These are phyloP conservation scores for Philereme transversata DNA, from an alignment of 2,888 invertebrate species.

Conservation along the genomic window DNA sequence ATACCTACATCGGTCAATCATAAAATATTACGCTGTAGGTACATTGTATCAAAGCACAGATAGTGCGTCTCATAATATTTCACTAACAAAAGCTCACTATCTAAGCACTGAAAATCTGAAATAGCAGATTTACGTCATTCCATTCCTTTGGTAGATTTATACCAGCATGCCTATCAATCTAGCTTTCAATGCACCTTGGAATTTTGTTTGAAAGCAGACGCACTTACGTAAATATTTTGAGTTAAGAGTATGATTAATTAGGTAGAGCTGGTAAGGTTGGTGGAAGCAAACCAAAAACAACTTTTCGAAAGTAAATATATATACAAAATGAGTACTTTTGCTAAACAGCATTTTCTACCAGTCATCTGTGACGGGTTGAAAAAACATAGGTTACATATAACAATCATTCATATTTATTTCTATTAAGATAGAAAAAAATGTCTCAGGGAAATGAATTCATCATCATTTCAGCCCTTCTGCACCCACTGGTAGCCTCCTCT, in stretches of 20 bases:
- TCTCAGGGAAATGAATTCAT: too few relatives aligned
- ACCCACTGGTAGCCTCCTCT: too few relatives aligned
- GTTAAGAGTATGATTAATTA: conserved; percentile 14
- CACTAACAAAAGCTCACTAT: conserved; percentile 43
- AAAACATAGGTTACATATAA: too few relatives aligned
- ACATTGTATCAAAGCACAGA: background rate
- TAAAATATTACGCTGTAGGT: background rate
- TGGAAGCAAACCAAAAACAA: background rate
- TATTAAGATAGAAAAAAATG: too few relatives aligned
- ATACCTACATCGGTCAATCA: background rate
- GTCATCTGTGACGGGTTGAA: too few relatives aligned
- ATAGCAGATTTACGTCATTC: conserved; percentile 60
- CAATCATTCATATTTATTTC: too few relatives aligned
- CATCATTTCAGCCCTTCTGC: too few relatives aligned
- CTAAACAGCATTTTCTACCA: background rate
- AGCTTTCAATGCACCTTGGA: conserved; percentile 35
- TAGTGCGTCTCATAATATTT: conserved; percentile 49
- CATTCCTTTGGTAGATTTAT: conserved; percentile 42
- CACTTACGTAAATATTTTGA: conserved; percentile 55
- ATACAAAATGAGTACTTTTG: too few relatives aligned
- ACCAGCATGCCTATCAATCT: conserved; percentile 20
- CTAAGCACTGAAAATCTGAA: conserved; percentile 39
- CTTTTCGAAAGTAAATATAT: too few relatives aligned
- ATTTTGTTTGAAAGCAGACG: conserved; percentile 41
- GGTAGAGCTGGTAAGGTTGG: conserved; percentile 5